A percentile compares a stretch with the other conserved stretches of the same genome.
Evolutionary conservation across 2,797 vertebrate genomes (phyloP).

Genomic region (Tapirus indicus): DNA sequence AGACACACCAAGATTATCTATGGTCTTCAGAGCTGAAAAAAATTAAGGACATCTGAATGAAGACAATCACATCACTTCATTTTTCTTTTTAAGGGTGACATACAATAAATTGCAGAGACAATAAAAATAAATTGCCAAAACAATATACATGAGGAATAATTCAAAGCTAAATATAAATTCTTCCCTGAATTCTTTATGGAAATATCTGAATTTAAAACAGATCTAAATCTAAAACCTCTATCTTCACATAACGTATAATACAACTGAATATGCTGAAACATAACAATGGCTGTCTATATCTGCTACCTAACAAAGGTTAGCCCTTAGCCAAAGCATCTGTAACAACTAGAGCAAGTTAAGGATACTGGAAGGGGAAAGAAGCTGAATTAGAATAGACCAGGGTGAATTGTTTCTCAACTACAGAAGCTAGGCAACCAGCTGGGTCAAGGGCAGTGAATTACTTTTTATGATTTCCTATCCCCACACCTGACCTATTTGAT

Average conservation of each 20-base stretch:
- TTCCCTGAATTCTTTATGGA: conserved; percentile 14
- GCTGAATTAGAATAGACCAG: not conserved
- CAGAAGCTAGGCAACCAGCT: not conserved
- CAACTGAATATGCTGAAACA: conserved; percentile 33
- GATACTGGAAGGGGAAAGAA: not conserved
- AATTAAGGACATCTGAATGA: conserved; percentile 58
- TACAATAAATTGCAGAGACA: not conserved
- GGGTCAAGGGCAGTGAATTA: not conserved
- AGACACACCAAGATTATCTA: conserved; percentile 72
- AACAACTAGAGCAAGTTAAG: not conserved
- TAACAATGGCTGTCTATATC: not conserved
- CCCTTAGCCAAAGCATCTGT: not conserved
- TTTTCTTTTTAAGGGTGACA: conserved; percentile 38
- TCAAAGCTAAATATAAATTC: conserved; percentile 51
- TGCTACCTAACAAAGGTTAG: not conserved
- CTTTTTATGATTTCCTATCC: conserved; percentile 3
- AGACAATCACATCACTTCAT: not conserved
- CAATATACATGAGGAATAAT: conserved; percentile 22
- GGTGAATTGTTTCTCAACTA: not conserved
- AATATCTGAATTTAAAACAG: conserved; percentile 63
- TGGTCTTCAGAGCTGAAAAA: conserved; percentile 89
- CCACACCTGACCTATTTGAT: not conserved
- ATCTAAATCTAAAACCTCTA: conserved; percentile 54
- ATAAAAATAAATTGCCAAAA: conserved; percentile 56
- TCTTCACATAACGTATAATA: conserved; percentile 16